These are phyloP conservation scores for Galaxias olidus DNA, from an alignment of 2,797 vertebrate species.

Conservation along the genomic window DNA sequence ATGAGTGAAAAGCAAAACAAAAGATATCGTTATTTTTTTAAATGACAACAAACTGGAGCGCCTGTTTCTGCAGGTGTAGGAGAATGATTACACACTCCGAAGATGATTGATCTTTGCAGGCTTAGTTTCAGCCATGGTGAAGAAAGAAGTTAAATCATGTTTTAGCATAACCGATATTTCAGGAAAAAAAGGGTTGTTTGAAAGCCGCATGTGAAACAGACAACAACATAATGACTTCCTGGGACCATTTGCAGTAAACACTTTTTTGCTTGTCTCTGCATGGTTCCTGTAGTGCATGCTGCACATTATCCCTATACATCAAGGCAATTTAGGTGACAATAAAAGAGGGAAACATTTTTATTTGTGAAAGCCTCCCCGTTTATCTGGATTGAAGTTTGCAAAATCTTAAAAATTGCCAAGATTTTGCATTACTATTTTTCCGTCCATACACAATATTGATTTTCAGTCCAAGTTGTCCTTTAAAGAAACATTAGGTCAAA, in stretches of 20 bases:
- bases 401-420: too few species aligned
- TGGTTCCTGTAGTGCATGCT: too few species aligned
- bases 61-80: conserved; percentile 25
- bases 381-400: too few species aligned
- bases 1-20: conserved; percentile 27
- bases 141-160: conserved; percentile 24
- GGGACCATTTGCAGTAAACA: conserved; percentile 26
- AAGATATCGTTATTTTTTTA: conserved; percentile 40
- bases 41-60: conserved; percentile 25
- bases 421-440: too few species aligned
- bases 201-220: conserved; percentile 33
- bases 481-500: conserved; percentile 31
- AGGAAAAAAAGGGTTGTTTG: conserved; percentile 34
- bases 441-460: conserved; percentile 12
- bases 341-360: too few species aligned
- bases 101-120: conserved; percentile 3
- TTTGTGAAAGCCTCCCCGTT: too few species aligned
- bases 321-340: too few species aligned
- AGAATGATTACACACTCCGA: conserved; percentile 24
- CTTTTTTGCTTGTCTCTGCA: neutral
- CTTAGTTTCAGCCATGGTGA: conserved; percentile 26
- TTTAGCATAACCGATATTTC: conserved; percentile 20
- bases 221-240: conserved; percentile 30
- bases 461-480: conserved; percentile 7
- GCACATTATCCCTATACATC: too few species aligned